These are phyloP conservation scores for Trissoscelio sp. DNA, from an alignment of 2,888 invertebrate species.

Conservation along the genomic window DNA sequence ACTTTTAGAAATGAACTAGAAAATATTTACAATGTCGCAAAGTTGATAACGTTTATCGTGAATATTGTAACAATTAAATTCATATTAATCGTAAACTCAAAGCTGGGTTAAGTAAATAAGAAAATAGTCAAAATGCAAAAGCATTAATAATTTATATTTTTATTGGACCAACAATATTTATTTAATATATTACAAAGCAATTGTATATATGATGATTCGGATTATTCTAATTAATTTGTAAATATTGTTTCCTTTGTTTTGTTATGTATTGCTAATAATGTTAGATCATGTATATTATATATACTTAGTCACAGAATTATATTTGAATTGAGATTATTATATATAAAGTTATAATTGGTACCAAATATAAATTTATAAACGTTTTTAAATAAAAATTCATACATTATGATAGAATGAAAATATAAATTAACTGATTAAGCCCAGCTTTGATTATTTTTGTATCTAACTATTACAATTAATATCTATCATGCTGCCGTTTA, in stretches of 20 bases:
- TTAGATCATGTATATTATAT: too few species aligned
- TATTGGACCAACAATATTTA: background rate
- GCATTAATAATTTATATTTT: slow-evolving; percentile 14
- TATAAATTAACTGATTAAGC: slow-evolving; percentile 9
- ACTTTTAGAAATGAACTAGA: slow-evolving; percentile 29
- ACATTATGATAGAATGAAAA: background rate
- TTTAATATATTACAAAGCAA: background rate
- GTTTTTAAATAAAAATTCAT: too few species aligned
- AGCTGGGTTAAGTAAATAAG: slow-evolving; percentile 12
- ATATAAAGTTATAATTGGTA: too few species aligned
- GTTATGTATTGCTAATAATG: too few species aligned
- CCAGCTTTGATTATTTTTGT: slow-evolving; percentile 49
- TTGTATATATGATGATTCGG: background rate
- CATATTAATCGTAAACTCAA: slow-evolving; percentile 25
- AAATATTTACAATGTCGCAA: slow-evolving; percentile 18
- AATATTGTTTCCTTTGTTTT: too few species aligned
- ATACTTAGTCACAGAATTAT: too few species aligned
- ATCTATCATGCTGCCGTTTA: slow-evolving; percentile 13
- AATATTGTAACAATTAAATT: slow-evolving; percentile 22
- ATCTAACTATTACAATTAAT: slow-evolving; percentile 29
- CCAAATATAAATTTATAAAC: background rate
- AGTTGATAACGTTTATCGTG: slow-evolving; percentile 21
- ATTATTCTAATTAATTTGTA: too few species aligned
- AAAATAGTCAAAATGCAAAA: background rate
- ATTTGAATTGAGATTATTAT: too few species aligned